Percentiles rank a stretch among this genome's conserved stretches.
These are phyloP conservation scores for Loxodonta africana DNA, from an alignment of 2,113 vertebrate species.

Conservation along the genomic window DNA sequence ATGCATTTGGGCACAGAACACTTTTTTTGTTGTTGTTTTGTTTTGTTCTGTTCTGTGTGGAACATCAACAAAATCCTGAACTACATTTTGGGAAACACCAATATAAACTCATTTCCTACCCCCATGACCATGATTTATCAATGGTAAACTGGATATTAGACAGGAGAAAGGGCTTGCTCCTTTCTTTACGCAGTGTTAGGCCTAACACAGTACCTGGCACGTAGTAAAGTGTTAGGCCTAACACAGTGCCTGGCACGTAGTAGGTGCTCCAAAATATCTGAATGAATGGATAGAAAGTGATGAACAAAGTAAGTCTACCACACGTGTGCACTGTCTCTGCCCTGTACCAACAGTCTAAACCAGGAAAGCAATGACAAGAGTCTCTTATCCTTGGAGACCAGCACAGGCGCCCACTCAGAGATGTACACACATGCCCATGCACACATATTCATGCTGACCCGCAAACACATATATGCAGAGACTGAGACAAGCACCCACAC, in stretches of 20 bases:
- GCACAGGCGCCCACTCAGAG: neutral
- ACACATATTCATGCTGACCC: neutral
- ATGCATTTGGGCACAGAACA: neutral
- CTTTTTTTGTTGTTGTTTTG: neutral
- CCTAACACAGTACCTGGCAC: neutral
- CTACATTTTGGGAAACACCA: neutral
- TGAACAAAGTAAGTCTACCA: neutral
- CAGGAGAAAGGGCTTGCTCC: neutral
- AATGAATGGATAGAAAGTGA: neutral
- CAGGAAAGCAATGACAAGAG: neutral
- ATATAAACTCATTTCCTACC: neutral
- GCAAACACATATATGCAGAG: neutral
- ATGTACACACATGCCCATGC: no score
- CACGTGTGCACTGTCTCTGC: neutral
- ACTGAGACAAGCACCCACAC: no score
- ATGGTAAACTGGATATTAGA: neutral
- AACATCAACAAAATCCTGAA: slow-evolving; percentile 46
- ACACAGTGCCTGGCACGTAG: neutral
- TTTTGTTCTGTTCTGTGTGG: neutral
- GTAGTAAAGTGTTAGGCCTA: neutral
- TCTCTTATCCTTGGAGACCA: neutral
- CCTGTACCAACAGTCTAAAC: neutral
- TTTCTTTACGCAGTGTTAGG: neutral
- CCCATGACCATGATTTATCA: neutral
- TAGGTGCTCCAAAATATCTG: neutral